These are phyloP conservation scores for Habrosyne pyritoides DNA, from an alignment of 2,888 invertebrate genomes.

Conservation along the genomic window DNA sequence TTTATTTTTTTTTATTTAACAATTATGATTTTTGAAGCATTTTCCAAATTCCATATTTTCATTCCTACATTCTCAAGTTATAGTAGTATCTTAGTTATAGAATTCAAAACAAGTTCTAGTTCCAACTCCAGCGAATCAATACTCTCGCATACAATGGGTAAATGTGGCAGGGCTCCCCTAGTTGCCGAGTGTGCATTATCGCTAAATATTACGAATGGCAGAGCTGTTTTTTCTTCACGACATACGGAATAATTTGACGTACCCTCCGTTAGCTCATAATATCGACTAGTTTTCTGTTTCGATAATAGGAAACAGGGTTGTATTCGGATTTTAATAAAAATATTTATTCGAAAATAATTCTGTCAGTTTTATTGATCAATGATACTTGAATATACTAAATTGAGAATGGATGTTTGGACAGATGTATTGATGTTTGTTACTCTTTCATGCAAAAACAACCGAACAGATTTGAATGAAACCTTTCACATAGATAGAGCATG, in stretches of 20 bases:
- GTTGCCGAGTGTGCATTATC: background rate
- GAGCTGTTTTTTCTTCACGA: slow-evolving; percentile 20
- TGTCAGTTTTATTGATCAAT: no score
- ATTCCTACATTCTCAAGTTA: no score
- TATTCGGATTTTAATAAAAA: slow-evolving; percentile 8
- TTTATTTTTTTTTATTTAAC: no score
- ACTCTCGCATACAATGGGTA: background rate
- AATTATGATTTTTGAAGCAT: no score
- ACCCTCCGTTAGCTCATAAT: slow-evolving; percentile 31
- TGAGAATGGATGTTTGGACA: no score
- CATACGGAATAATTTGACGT: slow-evolving; percentile 40
- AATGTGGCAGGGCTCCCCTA: background rate
- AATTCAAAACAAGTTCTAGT: background rate
- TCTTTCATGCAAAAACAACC: no score
- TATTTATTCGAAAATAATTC: background rate
- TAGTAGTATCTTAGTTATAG: no score
- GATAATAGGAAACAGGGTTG: slow-evolving; percentile 25
- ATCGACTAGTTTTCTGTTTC: slow-evolving; percentile 27
- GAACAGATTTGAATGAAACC: no score
- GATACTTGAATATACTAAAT: no score
- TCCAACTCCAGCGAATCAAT: background rate
- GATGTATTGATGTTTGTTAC: no score
- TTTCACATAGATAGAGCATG: no score
- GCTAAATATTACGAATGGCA: slow-evolving; percentile 17
- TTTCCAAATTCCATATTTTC: no score